Percentiles rank a stretch among this genome's conserved stretches.
phyloP scores from a whole-genome alignment of 2,113 vertebrate species.

The Mystacornis crossleyi region DNA sequence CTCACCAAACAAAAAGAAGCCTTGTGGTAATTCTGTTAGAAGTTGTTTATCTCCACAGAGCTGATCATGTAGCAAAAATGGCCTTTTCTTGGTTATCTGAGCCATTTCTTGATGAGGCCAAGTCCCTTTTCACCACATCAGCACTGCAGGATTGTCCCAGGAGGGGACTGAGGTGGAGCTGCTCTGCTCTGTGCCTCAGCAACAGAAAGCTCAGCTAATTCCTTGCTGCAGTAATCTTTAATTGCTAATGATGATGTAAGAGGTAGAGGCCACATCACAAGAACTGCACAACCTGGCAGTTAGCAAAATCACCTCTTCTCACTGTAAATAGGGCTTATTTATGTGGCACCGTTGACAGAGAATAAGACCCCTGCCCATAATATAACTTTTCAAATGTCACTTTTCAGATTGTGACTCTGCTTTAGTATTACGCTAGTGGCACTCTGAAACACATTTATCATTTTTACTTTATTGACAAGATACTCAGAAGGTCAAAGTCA shows the following conservation, averaged over 20 bases:
- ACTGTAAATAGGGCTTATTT: not conserved
- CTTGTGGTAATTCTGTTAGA: constrained; percentile 21
- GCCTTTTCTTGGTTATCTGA: not conserved
- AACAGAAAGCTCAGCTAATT: constrained; percentile 29
- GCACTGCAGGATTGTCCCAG: not conserved
- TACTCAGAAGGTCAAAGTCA: constrained; percentile 58
- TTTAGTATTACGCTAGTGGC: not conserved
- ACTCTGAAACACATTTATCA: constrained; percentile 23
- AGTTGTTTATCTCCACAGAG: not conserved
- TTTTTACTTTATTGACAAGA: constrained; percentile 63
- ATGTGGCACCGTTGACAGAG: not conserved
- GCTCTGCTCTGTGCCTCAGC: not conserved
- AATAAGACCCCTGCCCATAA: not conserved
- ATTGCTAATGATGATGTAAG: constrained; percentile 32
- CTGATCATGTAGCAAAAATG: not conserved
- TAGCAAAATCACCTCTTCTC: not conserved
- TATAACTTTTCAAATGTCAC: constrained; percentile 29
- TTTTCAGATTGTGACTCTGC: not conserved
- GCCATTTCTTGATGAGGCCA: not conserved
- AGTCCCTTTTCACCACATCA: not conserved
- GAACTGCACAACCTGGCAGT: not conserved
- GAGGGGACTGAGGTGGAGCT: not conserved
- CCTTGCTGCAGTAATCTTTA: constrained; percentile 49
- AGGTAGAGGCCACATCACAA: not conserved
- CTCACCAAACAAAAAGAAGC: not conserved